phyloP scores from a whole-genome alignment of 2,888 invertebrate species.

The Hoplodrina ambigua region DNA sequence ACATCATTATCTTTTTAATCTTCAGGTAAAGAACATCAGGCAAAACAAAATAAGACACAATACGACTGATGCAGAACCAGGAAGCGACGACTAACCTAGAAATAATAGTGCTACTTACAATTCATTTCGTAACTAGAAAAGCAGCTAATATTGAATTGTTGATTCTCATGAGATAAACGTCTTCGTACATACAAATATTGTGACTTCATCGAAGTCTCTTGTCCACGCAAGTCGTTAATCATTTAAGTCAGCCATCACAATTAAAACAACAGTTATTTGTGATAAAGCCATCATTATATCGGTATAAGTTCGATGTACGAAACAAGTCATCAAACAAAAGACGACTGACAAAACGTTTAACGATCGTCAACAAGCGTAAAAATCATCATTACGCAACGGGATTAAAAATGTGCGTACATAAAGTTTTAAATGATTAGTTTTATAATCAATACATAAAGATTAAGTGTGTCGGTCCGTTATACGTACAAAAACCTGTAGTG shows the following conservation, averaged over 20 bases:
- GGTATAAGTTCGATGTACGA: slow-evolving; percentile 21
- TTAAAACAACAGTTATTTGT: slow-evolving; percentile 16
- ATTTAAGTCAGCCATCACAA: neutral
- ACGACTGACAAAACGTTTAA: slow-evolving; percentile 39
- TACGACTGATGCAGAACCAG: neutral
- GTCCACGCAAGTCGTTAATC: slow-evolving; percentile 7
- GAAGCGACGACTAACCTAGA: no score
- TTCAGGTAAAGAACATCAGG: no score
- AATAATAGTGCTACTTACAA: neutral
- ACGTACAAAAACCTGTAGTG: slow-evolving; percentile 86
- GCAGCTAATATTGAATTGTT: neutral
- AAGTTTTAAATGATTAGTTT: slow-evolving; percentile 79
- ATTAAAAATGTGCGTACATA: slow-evolving; percentile 39
- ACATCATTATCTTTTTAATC: no score
- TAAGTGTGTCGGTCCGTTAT: slow-evolving; percentile 88
- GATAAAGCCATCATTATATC: slow-evolving; percentile 30
- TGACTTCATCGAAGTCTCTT: slow-evolving; percentile 3
- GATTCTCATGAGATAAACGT: neutral
- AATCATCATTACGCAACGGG: slow-evolving; percentile 53
- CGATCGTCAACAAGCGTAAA: slow-evolving; percentile 41
- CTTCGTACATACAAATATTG: slow-evolving; percentile 8
- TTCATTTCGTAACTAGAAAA: neutral
- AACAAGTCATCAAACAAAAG: slow-evolving; percentile 30
- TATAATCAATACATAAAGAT: slow-evolving; percentile 86
- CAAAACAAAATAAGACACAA: no score